A percentile compares a stretch with the other conserved stretches of the same genome.
phyloP scores from a whole-genome alignment of 2,888 invertebrate species.

The Pammene aurita region DNA sequence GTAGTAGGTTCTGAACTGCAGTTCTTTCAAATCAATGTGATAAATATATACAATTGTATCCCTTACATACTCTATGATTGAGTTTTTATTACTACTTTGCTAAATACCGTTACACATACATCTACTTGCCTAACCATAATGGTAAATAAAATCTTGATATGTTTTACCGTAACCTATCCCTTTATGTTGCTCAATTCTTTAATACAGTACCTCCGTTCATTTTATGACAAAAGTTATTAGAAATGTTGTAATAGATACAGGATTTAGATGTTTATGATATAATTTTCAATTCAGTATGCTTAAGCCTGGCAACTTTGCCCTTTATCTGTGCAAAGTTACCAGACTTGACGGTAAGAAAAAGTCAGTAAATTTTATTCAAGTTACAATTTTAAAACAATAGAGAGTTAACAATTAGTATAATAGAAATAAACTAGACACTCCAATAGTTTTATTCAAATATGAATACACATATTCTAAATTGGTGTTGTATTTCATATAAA shows the following conservation, averaged over 20 bases:
- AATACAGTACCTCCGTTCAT: conserved; percentile 35
- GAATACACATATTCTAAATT: conserved; percentile 17
- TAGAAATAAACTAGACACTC: conserved; percentile 4
- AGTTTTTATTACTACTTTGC: no score
- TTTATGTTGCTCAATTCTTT: conserved; percentile 35
- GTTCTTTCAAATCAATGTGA: background rate
- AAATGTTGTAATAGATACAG: conserved; percentile 21
- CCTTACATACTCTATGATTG: no score
- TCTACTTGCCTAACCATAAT: no score
- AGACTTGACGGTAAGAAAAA: background rate
- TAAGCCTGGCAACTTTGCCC: background rate
- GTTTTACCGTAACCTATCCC: background rate
- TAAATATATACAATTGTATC: background rate
- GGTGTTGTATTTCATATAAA: conserved; percentile 14
- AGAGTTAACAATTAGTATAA: conserved; percentile 1
- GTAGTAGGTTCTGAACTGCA: no score
- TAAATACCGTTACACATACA: no score
- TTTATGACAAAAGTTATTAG: conserved; percentile 37
- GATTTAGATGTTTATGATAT: conserved; percentile 4
- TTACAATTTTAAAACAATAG: conserved; percentile 1
- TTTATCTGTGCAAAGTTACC: background rate
- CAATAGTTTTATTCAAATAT: background rate
- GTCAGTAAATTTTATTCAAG: background rate
- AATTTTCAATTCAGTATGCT: background rate
- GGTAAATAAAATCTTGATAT: no score